phyloP scores from a whole-genome alignment of 2,888 invertebrate genomes.

The Bembecia ichneumoniformis region DNA sequence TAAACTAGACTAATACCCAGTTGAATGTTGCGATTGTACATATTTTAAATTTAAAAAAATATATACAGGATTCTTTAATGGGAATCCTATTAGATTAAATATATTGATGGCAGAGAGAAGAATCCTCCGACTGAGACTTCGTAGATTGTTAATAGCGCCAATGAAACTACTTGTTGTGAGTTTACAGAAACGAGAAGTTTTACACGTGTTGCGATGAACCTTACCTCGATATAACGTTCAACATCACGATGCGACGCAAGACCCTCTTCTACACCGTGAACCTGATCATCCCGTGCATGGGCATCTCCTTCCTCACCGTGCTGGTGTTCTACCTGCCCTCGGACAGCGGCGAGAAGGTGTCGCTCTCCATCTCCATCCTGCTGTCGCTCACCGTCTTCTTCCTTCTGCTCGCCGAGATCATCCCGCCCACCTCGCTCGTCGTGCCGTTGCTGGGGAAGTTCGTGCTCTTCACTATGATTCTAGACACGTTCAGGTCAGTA shows the following conservation, averaged over 20 bases:
- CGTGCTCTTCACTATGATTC: slow-evolving; percentile 95
- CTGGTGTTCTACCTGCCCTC: slow-evolving; percentile 98
- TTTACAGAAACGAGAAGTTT: slow-evolving; percentile 87
- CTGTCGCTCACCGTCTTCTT: slow-evolving; percentile 97
- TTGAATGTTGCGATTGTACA: no score
- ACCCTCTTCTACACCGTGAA: slow-evolving; percentile 97
- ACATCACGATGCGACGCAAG: slow-evolving; percentile 96
- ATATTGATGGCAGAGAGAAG: no score
- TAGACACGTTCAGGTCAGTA: slow-evolving; percentile 93
- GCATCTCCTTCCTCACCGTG: slow-evolving; percentile 96
- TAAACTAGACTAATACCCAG: no score
- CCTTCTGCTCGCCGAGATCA: slow-evolving; percentile 79
- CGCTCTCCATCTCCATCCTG: slow-evolving; percentile 94
- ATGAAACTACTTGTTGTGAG: background rate
- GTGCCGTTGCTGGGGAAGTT: slow-evolving; percentile 95
- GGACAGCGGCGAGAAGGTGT: slow-evolving; percentile 98
- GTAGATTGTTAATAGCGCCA: background rate
- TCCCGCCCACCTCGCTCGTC: slow-evolving; percentile 88
- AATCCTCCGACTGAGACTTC: no score
- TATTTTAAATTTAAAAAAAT: no score
- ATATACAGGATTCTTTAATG: no score
- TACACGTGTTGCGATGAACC: slow-evolving; percentile 98
- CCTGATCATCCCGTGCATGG: slow-evolving; percentile 97
- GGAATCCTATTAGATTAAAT: no score
- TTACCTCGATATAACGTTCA: slow-evolving; percentile 96